Percentiles rank a stretch among this genome's conserved stretches.
phyloP scores from a whole-genome alignment of 2,888 invertebrate species.

The Trimorus sp. region DNA sequence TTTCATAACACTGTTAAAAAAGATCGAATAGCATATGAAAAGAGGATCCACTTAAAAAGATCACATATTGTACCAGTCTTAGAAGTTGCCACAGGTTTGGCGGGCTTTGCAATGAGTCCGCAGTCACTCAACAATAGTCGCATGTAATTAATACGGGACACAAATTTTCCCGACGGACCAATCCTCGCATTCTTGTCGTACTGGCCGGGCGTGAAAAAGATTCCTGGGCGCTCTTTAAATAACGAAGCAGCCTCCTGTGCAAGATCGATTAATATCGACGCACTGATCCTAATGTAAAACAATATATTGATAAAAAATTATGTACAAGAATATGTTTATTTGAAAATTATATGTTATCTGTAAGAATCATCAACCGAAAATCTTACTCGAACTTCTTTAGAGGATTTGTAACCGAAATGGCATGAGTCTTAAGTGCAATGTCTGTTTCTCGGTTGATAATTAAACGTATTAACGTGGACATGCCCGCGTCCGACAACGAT shows the following conservation, averaged over 20 bases:
- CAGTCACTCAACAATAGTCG: not conserved
- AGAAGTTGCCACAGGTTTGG: not conserved
- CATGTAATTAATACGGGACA: not conserved
- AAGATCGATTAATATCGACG: not conserved
- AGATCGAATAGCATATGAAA: no score
- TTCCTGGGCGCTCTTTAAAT: not conserved
- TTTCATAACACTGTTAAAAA: no score
- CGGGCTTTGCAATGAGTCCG: not conserved
- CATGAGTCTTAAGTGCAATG: not conserved
- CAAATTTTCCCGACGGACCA: not conserved
- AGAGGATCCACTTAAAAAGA: no score
- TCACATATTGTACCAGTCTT: no score
- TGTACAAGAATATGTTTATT: not conserved
- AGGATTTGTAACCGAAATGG: not conserved
- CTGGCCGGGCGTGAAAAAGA: not conserved
- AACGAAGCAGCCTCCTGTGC: not conserved
- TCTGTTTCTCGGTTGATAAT: not conserved
- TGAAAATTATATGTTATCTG: not conserved
- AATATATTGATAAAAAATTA: not conserved
- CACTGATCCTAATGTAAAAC: no score
- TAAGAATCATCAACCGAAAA: not conserved
- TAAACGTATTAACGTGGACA: no score
- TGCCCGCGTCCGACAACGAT: no score
- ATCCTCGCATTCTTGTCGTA: not conserved
- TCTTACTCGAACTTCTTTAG: slow-evolving; percentile 2